Base-by-base conservation (phyloP, 1,140 invertebrate genomes). In the Mya arenaria region DNA sequence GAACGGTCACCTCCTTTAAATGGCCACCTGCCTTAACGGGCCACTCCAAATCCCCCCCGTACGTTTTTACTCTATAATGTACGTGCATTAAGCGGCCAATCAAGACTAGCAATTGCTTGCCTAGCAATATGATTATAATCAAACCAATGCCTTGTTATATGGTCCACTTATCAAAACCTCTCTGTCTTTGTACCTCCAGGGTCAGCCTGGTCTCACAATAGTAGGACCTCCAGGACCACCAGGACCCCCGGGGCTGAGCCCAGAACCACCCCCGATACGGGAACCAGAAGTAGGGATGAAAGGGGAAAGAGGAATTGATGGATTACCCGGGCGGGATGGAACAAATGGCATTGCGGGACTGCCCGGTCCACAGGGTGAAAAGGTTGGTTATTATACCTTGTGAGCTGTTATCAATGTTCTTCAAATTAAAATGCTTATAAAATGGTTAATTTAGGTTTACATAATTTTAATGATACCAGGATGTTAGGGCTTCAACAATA, bases 261-360 rank as follows among this genome's bases (percentile, higher is more conserved):
- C 78, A 23, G 55, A 81, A 28, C 10, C 60, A 28, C 66, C 55
- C 48, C 66, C 78, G 23, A 60, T 78, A 52, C 62, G 56, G 25
- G 78, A 81, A 13, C 23, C 52, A 5, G 44, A 71, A 23, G 62
- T 62, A n/a, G 78, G 78, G n/a, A 65, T 62, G 23, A 81, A 81
- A 48, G 78, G 78, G 36, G 68, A 71, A 30, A 60, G 8, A 0
- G 78, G 78, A 58, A 62, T 39, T 6, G 32, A 65, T 13, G 78
- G 78, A 15, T 48, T 72, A 32, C 78, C 78, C 28, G 78, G 78
- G 8, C 19, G 28, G 0, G 75, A 78, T 58, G 75, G 75, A 37
- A 55, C 17, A 68, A 8, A 78, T 78, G 75, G 75, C 52, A 23
- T 56, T 13, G 62, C 44, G 25, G 75, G 75, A 1, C 78, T 56